Conservation (phyloP, 2,113 vertebrate species). For the Heloderma charlesbogerti region DNA sequence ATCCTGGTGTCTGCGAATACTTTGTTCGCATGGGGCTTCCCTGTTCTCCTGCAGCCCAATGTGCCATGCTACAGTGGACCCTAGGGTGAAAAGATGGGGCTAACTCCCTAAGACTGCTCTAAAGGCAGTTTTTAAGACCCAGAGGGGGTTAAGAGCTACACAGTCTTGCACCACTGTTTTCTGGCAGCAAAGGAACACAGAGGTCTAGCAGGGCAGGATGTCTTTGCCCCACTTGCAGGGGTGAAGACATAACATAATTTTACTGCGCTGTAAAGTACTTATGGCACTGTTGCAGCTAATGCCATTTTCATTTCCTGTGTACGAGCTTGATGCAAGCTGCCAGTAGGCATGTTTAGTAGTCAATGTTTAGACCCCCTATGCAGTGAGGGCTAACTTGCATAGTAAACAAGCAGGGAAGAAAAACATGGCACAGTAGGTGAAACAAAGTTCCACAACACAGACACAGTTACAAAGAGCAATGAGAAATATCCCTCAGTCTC, state of each 20-base stretch:
- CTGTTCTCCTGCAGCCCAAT: neutral
- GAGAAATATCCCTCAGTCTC: neutral
- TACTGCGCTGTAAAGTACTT: neutral
- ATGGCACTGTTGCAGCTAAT: neutral
- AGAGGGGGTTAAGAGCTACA: neutral
- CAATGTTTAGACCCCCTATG: neutral
- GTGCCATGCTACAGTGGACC: neutral
- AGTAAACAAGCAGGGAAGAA: neutral
- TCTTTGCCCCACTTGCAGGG: neutral
- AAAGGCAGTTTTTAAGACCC: neutral
- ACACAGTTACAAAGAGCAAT: neutral
- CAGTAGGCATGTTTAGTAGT: neutral
- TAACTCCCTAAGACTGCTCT: neutral
- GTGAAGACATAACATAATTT: neutral
- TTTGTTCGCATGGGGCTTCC: neutral
- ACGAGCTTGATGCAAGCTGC: neutral
- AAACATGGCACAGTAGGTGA: neutral
- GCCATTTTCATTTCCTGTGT: neutral
- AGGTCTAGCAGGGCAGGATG: neutral
- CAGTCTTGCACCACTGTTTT: neutral
- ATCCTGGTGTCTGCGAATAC: too few relatives aligned
- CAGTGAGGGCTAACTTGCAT: neutral
- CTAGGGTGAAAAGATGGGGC: neutral
- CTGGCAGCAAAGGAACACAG: neutral
- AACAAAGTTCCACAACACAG: neutral